Conservation (phyloP, 2,797 vertebrate species). For the Labeo calbasu region DNA sequence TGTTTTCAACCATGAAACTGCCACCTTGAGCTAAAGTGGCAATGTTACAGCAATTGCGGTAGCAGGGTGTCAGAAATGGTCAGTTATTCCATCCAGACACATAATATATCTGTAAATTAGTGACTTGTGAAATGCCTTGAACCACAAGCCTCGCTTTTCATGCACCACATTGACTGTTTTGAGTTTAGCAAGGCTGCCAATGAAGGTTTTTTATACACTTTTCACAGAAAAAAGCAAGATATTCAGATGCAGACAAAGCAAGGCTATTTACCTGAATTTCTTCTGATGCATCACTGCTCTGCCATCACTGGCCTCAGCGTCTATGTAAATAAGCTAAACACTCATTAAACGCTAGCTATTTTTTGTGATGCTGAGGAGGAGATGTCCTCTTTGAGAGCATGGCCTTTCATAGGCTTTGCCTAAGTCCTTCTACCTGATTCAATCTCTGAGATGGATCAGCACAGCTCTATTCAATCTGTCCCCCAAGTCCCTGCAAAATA, state of each 20-base stretch:
- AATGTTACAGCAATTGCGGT: not conserved
- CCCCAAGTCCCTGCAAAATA: constrained; percentile 33
- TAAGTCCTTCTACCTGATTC: constrained; percentile 46
- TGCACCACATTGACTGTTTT: too few relatives aligned
- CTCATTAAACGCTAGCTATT: not conserved
- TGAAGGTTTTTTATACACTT: not conserved
- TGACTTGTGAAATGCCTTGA: not conserved
- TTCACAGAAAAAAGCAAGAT: not conserved
- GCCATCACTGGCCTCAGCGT: not conserved
- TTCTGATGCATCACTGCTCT: not conserved
- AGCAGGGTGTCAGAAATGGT: constrained; percentile 26
- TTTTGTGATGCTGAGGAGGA: not conserved
- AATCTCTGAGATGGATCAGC: constrained; percentile 54
- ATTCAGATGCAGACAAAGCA: constrained; percentile 9
- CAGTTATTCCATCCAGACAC: constrained; percentile 19
- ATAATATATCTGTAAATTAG: constrained; percentile 11
- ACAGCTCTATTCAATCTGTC: constrained; percentile 49
- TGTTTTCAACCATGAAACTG: constrained; percentile 38
- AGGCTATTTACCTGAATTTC: constrained; percentile 3
- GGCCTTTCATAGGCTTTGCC: constrained; percentile 23
- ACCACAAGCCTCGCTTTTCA: not conserved
- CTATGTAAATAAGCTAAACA: constrained; percentile 29
- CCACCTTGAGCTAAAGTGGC: constrained; percentile 29
- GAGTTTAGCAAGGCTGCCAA: not conserved
- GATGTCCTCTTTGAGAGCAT: constrained; percentile 31